These are phyloP conservation scores for Encarsia formosa DNA, from an alignment of 2,888 invertebrate species.

Conservation along the genomic window DNA sequence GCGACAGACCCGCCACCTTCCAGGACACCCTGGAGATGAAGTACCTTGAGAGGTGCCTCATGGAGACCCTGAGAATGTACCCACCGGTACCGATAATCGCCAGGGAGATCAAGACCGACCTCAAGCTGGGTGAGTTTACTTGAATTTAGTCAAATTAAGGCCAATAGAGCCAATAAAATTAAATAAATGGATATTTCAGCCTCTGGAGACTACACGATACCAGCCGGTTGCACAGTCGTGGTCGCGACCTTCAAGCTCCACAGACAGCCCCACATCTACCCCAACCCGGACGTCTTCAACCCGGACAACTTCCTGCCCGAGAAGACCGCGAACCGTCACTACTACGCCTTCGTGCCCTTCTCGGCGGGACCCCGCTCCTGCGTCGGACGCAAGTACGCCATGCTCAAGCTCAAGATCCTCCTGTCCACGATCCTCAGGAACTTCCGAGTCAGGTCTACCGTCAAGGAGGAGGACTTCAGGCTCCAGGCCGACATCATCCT, in stretches of 20 bases:
- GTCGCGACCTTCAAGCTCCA: constrained; percentile 66
- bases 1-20: constrained; percentile 71
- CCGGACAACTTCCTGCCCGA: constrained; percentile 79
- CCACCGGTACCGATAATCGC: constrained; percentile 79
- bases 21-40: constrained; percentile 78
- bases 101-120: constrained; percentile 65
- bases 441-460: constrained; percentile 61
- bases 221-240: constrained; percentile 68
- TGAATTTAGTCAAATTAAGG: too few species aligned
- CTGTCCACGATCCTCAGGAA: constrained; percentile 69
- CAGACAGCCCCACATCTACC: constrained; percentile 63
- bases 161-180: too few species aligned
- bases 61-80: constrained; percentile 73
- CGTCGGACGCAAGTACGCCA: constrained; percentile 77
- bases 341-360: constrained; percentile 76
- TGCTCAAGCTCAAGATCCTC: constrained; percentile 71
- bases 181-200: constrained; percentile 50
- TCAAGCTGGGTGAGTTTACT: constrained; percentile 59
- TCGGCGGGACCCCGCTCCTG: constrained; percentile 78
- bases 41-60: constrained; percentile 72
- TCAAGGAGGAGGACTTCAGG: constrained; percentile 64
- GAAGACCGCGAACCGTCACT: constrained; percentile 69
- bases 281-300: constrained; percentile 68
- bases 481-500: constrained; percentile 71
- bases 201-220: constrained; percentile 62